Percentiles rank a stretch among this genome's conserved stretches.
Conservation (phyloP, 2,888 invertebrate genomes). For the Nesidiocoris tenuis region DNA sequence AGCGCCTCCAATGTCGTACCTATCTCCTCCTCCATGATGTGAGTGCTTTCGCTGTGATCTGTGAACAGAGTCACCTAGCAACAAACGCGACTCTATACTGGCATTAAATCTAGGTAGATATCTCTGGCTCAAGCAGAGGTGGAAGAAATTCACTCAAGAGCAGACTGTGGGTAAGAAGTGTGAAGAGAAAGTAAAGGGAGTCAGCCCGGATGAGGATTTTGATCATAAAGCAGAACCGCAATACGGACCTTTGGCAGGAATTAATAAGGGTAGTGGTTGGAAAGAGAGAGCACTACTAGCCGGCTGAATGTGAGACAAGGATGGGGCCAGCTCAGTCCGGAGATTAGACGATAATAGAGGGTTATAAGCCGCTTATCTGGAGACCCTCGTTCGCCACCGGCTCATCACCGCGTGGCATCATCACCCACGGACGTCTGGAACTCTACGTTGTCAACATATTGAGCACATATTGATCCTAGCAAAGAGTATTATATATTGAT, state of each 20-base stretch:
- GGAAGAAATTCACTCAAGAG: background rate
- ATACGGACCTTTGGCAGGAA: constrained; percentile 29
- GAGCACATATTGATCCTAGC: constrained; percentile 35
- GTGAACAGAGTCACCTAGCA: too few species aligned
- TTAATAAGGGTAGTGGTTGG: constrained; percentile 18
- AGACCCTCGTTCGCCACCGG: constrained; percentile 3
- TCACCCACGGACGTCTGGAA: background rate
- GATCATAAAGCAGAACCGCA: constrained; percentile 39
- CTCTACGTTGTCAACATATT: constrained; percentile 30
- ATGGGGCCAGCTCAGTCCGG: constrained; percentile 12
- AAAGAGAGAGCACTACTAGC: too few species aligned
- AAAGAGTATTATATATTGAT: constrained; percentile 35
- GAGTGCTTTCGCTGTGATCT: too few species aligned
- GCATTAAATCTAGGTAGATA: too few species aligned
- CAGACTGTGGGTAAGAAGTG: too few species aligned
- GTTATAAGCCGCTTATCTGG: constrained; percentile 35
- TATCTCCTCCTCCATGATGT: too few species aligned
- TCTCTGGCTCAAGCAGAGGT: too few species aligned
- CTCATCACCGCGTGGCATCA: background rate
- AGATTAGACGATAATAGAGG: constrained; percentile 39
- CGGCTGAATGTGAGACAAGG: too few species aligned
- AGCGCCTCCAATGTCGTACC: too few species aligned
- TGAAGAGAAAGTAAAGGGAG: background rate
- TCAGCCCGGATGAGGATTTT: constrained; percentile 10
- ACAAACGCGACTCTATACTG: too few species aligned